These are phyloP conservation scores for Dendrolimus pini DNA, from an alignment of 2,888 invertebrate species.

Conservation along the genomic window DNA sequence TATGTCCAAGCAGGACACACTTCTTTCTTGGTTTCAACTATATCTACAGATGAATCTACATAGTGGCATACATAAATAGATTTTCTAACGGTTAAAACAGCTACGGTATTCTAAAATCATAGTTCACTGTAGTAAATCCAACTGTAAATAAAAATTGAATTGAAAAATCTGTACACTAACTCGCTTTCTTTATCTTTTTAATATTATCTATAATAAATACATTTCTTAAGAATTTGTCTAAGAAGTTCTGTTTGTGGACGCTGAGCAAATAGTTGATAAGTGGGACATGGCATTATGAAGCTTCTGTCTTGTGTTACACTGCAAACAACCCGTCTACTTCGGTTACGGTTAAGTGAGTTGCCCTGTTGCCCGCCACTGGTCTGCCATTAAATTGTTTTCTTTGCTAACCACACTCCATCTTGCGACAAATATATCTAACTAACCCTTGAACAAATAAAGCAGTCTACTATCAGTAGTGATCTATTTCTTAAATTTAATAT, in stretches of 20 bases:
- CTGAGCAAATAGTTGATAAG: constrained; percentile 34
- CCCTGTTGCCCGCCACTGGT: constrained; percentile 43
- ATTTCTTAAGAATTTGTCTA: neutral
- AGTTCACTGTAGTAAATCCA: too few species aligned
- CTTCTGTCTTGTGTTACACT: constrained; percentile 64
- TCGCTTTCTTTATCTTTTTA: neutral
- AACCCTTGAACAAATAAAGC: too few species aligned
- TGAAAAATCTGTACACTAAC: too few species aligned
- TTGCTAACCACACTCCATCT: constrained; percentile 42
- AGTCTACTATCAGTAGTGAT: too few species aligned
- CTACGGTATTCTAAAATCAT: too few species aligned
- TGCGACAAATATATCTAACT: constrained; percentile 26
- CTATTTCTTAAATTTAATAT: neutral
- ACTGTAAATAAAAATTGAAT: too few species aligned
- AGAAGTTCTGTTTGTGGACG: constrained; percentile 24
- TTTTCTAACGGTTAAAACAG: too few species aligned
- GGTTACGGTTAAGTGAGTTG: constrained; percentile 71
- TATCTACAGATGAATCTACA: too few species aligned
- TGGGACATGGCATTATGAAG: constrained; percentile 47
- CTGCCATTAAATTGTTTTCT: constrained; percentile 70
- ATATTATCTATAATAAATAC: neutral
- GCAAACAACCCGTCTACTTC: constrained; percentile 62
- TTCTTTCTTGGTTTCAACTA: too few species aligned
- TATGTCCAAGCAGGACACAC: too few species aligned
- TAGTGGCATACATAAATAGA: too few species aligned